Evolutionary conservation across 2,113 vertebrate genomes (phyloP).

Genomic region (Strix uralensis): DNA sequence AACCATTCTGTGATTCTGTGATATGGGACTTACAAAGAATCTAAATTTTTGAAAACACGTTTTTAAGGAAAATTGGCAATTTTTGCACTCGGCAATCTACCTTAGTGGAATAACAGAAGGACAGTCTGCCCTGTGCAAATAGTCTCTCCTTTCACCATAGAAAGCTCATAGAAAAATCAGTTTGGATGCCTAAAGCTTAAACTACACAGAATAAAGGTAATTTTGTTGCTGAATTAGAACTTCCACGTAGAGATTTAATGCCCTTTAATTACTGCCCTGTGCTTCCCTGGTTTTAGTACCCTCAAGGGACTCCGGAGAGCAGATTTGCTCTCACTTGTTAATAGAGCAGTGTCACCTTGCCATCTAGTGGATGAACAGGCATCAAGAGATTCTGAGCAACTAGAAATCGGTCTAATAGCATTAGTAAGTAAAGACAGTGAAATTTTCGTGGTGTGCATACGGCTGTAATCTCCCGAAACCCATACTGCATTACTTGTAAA

Average conservation of each 20-base stretch:
- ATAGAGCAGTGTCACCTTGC: neutral
- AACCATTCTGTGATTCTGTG: neutral
- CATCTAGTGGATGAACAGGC: conserved; percentile 10
- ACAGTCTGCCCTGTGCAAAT: neutral
- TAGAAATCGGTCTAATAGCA: neutral
- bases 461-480: neutral
- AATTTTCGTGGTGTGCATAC: neutral
- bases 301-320: neutral
- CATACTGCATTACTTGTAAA: neutral
- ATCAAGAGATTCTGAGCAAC: neutral
- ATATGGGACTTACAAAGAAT: neutral
- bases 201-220: neutral
- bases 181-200: neutral
- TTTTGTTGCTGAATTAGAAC: neutral
- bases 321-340: neutral
- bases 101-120: neutral
- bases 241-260: neutral
- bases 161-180: neutral
- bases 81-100: neutral
- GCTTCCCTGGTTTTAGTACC: neutral
- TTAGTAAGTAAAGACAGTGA: neutral
- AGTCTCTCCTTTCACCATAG: neutral
- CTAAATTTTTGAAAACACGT: neutral
- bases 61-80: neutral
- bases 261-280: neutral